Evolutionary conservation across 2,888 invertebrate genomes (phyloP), one percentile per base, ranked within the genome.

Genomic region (Pollenia angustigena): DNA sequence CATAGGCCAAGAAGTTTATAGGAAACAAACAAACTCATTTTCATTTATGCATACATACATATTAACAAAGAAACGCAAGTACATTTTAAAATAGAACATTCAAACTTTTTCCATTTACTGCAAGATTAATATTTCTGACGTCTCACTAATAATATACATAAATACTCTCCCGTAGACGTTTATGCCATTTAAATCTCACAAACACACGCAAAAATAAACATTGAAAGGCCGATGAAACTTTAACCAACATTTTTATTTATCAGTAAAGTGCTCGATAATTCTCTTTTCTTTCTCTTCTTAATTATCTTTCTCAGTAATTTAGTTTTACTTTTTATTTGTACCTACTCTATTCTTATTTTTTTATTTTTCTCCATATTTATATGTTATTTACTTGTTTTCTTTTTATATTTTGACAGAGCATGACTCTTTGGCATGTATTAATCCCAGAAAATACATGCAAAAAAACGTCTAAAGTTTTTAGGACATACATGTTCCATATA

Each of bases 101-200:
- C 71, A 85, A 86, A 86, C 62, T 86, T 86, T 86, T 82, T 75
- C 79, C 79, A 86, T 80, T 86, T 82, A 64, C 64, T 32, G 23
- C 16, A 74, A 62, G 68, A 78, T 72, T 72, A 72, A 85, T 75
- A 85, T 69, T 69, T 69, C 62, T 80, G 75, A 82, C 79, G 80
- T 44, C 23, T 64, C 48, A 79, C 68, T 64, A 64, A 79, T 79
- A 54, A 75, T 62, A 8, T 50, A 42, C 7, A 52, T 60, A 69
- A 44, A 69, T 50, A 46, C 56, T n/a, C 50, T n/a, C 1, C 6
- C 12, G 42, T 40, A 74, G 64, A 72, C 12, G n/a, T 42, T 64
- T 40, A 18, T 66, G 46, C 64, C 18, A 40, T 7, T 3, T 54
- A 1, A 71, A 14, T 32, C 14, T 62, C 3, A 68, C 14, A 56